Evolutionary conservation across 2,113 vertebrate genomes (phyloP).

Genomic region (Istiophorus platypterus): DNA sequence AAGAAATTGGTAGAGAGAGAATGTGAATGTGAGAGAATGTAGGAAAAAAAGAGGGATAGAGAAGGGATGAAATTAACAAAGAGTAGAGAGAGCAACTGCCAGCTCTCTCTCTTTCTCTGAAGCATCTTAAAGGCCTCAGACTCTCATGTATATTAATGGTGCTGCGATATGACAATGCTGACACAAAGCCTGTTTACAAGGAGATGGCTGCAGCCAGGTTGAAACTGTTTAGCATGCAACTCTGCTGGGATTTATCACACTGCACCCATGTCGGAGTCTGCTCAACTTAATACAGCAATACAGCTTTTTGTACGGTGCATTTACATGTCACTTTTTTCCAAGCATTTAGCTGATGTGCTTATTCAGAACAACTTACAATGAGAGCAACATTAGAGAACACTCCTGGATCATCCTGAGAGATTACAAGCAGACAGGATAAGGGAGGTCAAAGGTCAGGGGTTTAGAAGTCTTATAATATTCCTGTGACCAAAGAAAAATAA

Average conservation of each 20-base stretch:
- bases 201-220: conserved; percentile 76
- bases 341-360: conserved; percentile 50
- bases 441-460: conserved; percentile 15
- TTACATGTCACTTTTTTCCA: conserved; percentile 55
- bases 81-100: conserved; percentile 59
- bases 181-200: conserved; percentile 85
- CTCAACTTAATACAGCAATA: conserved; percentile 74
- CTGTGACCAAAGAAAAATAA: neutral
- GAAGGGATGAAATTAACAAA: conserved; percentile 59
- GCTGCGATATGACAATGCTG: conserved; percentile 83
- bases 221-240: conserved; percentile 80
- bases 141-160: conserved; percentile 86
- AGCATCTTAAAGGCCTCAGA: conserved; percentile 82
- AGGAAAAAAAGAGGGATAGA: conserved; percentile 32
- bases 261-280: conserved; percentile 69
- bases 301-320: conserved; percentile 64
- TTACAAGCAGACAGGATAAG: conserved; percentile 13
- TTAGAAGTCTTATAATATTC: neutral
- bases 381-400: conserved; percentile 18
- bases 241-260: conserved; percentile 79
- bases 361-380: conserved; percentile 49
- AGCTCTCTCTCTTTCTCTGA: conserved; percentile 65
- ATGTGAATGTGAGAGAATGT: too few species aligned
- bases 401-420: conserved; percentile 23
- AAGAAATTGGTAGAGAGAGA: conserved; percentile 30